Conservation (phyloP, 1,140 invertebrate species). For the Drosophila gunungcola region DNA sequence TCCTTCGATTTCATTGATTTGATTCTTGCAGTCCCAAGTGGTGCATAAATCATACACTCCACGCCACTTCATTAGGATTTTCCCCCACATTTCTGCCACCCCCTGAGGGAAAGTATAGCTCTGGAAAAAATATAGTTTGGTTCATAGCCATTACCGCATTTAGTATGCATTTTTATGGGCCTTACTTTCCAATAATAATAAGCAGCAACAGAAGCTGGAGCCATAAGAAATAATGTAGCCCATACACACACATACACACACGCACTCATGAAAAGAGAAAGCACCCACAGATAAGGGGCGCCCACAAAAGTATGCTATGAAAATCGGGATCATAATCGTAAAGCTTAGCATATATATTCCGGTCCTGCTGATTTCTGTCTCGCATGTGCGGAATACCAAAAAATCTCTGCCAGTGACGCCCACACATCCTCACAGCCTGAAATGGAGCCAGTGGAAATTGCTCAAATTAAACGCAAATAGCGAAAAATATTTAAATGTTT, state of each 20-base stretch:
- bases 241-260: not conserved
- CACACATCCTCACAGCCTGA: constrained; percentile 11
- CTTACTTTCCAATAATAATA: constrained; percentile 62
- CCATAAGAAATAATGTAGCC: constrained; percentile 44
- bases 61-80: constrained; percentile 44
- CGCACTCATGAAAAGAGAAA: constrained; percentile 2
- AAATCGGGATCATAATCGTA: constrained; percentile 58
- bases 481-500: constrained; percentile 57
- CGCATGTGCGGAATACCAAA: constrained; percentile 53
- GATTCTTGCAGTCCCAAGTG: constrained; percentile 32
- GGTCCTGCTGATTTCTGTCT: constrained; percentile 46
- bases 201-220: constrained; percentile 30
- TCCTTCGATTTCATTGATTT: constrained; percentile 38
- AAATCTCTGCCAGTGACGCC: constrained; percentile 27
- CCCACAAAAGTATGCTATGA: constrained; percentile 70
- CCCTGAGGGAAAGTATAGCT: constrained; percentile 19
- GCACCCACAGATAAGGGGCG: constrained; percentile 25
- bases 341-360: constrained; percentile 33
- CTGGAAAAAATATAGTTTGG: constrained; percentile 49
- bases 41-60: constrained; percentile 43
- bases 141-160: constrained; percentile 58
- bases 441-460: constrained; percentile 46
- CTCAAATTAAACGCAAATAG: constrained; percentile 57
- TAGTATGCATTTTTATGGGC: constrained; percentile 66
- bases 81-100: constrained; percentile 4